Base-by-base conservation (phyloP, 2,797 vertebrate species). In the Acestrorhynchus altus region DNA sequence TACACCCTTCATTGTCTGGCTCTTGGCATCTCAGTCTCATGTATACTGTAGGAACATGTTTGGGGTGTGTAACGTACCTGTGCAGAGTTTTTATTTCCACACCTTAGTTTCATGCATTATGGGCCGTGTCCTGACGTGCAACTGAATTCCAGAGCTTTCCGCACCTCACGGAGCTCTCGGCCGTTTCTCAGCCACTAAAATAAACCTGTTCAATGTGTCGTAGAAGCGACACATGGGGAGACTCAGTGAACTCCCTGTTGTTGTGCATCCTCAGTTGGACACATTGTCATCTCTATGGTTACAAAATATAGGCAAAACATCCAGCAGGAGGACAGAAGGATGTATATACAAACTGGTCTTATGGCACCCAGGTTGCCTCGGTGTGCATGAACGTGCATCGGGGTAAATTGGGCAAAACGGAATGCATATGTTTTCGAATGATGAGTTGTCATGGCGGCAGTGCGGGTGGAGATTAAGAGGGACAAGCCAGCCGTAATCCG, bases 251-350 rank as follows among this genome's bases (percentile, higher is more conserved):
- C 74, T 44, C 76, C 65, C 63, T 44, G 60, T 72, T 57, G 66
- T 72, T 75, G 57, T 31, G 67, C 46, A 66, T 67, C 64, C 59
- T 31, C 44, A n/a, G 47, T 78, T 54, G 67, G 24, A 35, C 44
- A 26, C 64, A 57, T 22, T 31, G 39, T 31, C 54, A 61, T 84
- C 61, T 44, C 84, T 66, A 85, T 82, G 70, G 83, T 69, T 79
- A 85, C 84, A 80, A 79, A 85, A 87, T 77, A 85, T 24, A 7
- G 42, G 51, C 56, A 35, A 28, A 80, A 75, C 81, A 79, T 52
- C 44, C 47, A 39, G 49, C 20, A 0, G 4, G n/a, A 39, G 35
- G 59, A n/a, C 46, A 47, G 76, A 57, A 31, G 15, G 52, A 51
- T n/a, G 22, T 47, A 51, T 54, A 40, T 10, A 46, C 47, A 66